A percentile compares a stretch with the other conserved stretches of the same genome.
Evolutionary conservation across 2,888 invertebrate species (phyloP).

Genomic region (Eupeodes luniger): DNA sequence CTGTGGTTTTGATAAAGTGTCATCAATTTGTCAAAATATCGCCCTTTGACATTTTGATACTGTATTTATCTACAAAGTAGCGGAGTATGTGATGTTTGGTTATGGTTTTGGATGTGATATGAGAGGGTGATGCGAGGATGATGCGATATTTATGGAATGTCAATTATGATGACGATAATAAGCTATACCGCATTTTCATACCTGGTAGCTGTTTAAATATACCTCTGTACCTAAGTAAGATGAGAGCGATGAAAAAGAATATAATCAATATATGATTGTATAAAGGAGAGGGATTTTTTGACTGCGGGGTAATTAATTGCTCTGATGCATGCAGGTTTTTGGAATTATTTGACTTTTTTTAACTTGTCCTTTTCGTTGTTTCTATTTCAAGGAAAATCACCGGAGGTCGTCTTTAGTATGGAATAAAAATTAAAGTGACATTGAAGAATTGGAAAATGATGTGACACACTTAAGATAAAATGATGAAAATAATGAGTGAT

Average conservation of each 20-base stretch:
- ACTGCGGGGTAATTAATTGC: conserved; percentile 67
- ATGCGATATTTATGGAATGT: conserved; percentile 59
- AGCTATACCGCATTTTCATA: conserved; percentile 40
- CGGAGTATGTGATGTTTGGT: conserved; percentile 43
- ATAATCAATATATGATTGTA: conserved; percentile 56
- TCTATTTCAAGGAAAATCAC: conserved; percentile 1
- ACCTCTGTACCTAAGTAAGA: conserved; percentile 2
- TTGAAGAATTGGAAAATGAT: conserved; percentile 64
- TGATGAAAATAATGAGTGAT: conserved; percentile 9
- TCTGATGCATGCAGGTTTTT: conserved; percentile 60
- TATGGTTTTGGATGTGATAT: conserved; percentile 9
- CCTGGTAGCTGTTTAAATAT: conserved; percentile 68
- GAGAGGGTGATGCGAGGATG: neutral
- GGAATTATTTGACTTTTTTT: neutral
- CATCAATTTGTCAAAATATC: conserved; percentile 82
- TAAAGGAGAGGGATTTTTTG: conserved; percentile 12
- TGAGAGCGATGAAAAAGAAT: conserved; percentile 49
- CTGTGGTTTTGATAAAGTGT: conserved; percentile 82
- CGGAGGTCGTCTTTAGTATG: conserved; percentile 46
- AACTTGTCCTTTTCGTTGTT: too few species aligned
- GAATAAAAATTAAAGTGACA: conserved; percentile 42
- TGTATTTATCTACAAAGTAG: neutral
- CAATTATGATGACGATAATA: conserved; percentile 45
- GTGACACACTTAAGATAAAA: conserved; percentile 60
- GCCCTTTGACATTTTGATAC: conserved; percentile 59